Conservation (phyloP, 2,113 vertebrate species). For the Hiodon alosoides region DNA sequence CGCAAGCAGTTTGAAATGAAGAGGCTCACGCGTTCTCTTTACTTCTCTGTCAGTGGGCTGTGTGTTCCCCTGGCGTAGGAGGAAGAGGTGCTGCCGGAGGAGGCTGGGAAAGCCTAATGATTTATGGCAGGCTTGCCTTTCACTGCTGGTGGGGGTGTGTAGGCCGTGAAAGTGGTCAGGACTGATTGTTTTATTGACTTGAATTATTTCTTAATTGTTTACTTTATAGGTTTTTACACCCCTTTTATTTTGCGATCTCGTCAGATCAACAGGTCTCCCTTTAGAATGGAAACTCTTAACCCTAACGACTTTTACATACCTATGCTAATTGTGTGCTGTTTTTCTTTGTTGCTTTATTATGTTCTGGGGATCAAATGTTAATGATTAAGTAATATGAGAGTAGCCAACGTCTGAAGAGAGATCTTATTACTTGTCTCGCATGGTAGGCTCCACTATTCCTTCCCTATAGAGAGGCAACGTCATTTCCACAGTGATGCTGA, state of each 20-base stretch:
- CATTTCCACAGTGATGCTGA: not conserved
- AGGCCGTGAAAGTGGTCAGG: conserved; percentile 46
- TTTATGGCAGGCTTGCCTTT: conserved; percentile 65
- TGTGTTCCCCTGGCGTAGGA: conserved; percentile 53
- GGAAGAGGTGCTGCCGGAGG: conserved; percentile 45
- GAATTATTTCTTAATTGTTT: conserved; percentile 45
- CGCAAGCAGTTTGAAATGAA: conserved; percentile 33
- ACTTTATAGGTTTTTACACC: conserved; percentile 38
- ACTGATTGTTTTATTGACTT: conserved; percentile 36
- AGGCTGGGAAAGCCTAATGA: conserved; percentile 61
- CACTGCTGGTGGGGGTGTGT: conserved; percentile 38
- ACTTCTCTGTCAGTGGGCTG: conserved; percentile 45
- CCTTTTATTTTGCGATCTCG: conserved; percentile 27
- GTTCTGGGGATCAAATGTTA: conserved; percentile 49
- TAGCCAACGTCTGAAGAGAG: not conserved
- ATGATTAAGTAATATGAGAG: conserved; percentile 48
- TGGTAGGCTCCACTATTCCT: conserved; percentile 41
- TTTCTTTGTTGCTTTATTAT: conserved; percentile 32
- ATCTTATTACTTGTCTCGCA: conserved; percentile 47
- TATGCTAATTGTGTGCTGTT: conserved; percentile 39
- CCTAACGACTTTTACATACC: conserved; percentile 27
- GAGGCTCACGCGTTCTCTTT: conserved; percentile 1
- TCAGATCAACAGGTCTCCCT: conserved; percentile 17
- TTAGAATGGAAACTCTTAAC: conserved; percentile 31
- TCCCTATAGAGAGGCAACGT: conserved; percentile 23